Evolutionary conservation across 2,888 invertebrate genomes (phyloP).

Genomic region (Imbricaverruca yamaguchii): DNA sequence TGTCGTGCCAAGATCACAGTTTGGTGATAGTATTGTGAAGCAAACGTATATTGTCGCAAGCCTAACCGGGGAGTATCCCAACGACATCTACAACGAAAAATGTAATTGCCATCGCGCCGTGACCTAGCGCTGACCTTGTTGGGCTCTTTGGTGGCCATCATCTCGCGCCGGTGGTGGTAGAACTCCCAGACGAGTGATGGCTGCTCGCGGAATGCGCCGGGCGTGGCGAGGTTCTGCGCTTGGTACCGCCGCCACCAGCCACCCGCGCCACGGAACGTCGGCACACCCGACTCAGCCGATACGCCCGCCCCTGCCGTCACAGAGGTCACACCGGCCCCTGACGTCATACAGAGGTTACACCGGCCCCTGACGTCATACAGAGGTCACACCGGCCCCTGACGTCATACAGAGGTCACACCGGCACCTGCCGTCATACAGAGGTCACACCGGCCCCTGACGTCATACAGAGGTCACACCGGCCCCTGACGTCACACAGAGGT

Average conservation of each 20-base stretch:
- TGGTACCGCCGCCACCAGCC: slow-evolving; percentile 73
- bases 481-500: too few species aligned
- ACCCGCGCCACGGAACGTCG: slow-evolving; percentile 73
- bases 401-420: neutral
- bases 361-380: too few species aligned
- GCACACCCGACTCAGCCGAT: slow-evolving; percentile 77
- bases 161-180: slow-evolving; percentile 72
- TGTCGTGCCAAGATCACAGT: too few species aligned
- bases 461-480: too few species aligned
- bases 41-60: too few species aligned
- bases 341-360: neutral
- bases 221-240: slow-evolving; percentile 44
- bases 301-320: slow-evolving; percentile 57
- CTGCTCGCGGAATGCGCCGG: slow-evolving; percentile 44
- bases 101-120: too few species aligned
- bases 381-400: too few species aligned
- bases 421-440: too few species aligned
- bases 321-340: neutral
- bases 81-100: too few species aligned
- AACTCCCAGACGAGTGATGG: slow-evolving; percentile 77
- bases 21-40: too few species aligned
- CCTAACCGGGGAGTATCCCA: too few species aligned
- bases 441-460: too few species aligned
- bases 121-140: slow-evolving; percentile 48
- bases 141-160: slow-evolving; percentile 62